These are phyloP conservation scores for Osedax frankpressi DNA, from an alignment of 2,888 invertebrate species.

Conservation along the genomic window DNA sequence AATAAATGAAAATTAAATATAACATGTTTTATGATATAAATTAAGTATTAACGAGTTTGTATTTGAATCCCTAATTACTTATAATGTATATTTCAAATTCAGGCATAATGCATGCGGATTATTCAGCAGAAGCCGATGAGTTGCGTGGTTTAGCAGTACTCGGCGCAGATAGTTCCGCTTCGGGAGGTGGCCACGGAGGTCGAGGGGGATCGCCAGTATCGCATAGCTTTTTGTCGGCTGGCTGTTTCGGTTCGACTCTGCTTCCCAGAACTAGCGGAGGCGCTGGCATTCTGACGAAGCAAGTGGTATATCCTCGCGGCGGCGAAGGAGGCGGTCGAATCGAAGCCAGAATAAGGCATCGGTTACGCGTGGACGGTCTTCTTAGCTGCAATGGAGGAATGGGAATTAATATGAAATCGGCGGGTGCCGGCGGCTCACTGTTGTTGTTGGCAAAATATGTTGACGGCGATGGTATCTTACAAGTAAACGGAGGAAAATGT, in stretches of 20 bases:
- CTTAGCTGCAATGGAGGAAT: conserved; percentile 33
- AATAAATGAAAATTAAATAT: too few species aligned
- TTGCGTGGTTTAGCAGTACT: conserved; percentile 28
- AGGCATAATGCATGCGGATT: conserved; percentile 35
- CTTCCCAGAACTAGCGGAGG: neutral
- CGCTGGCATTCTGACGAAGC: too few species aligned
- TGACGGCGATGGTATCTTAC: conserved; percentile 33
- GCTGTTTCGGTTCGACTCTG: conserved; percentile 30
- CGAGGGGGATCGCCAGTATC: conserved; percentile 30
- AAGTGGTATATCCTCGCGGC: conserved; percentile 15
- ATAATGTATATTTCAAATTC: too few species aligned
- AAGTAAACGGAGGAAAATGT: conserved; percentile 30
- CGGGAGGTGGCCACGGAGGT: conserved; percentile 35
- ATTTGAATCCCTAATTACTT: too few species aligned
- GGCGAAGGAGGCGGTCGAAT: conserved; percentile 32
- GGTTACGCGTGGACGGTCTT: conserved; percentile 33
- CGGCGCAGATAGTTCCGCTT: conserved; percentile 33
- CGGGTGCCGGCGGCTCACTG: conserved; percentile 33
- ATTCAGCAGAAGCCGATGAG: conserved; percentile 25
- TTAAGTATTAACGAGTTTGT: too few species aligned
- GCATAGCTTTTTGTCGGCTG: conserved; percentile 29
- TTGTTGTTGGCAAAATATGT: conserved; percentile 28
- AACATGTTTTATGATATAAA: too few species aligned
- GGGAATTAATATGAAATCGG: conserved; percentile 30
- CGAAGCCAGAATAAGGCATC: conserved; percentile 29